Evolutionary conservation across 2,888 invertebrate species (phyloP).

Genomic region (Caenorhabditis sp.): DNA sequence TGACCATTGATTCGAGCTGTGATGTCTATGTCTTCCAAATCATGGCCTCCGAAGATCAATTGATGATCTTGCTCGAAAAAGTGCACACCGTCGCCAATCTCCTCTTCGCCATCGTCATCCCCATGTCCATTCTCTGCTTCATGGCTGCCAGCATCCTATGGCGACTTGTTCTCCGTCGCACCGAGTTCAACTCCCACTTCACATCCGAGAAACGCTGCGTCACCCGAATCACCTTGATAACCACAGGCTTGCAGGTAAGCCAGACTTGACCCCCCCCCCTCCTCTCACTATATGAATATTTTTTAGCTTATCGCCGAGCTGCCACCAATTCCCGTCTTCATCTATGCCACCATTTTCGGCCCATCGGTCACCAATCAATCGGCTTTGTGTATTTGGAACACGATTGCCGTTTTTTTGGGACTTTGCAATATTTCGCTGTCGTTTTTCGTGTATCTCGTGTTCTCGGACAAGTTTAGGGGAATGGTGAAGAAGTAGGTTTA

Average conservation of each 20-base stretch:
- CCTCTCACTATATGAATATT: too few relatives aligned
- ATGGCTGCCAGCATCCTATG: conserved; percentile 64
- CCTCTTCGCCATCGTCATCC: conserved; percentile 62
- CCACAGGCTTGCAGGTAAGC: conserved; percentile 54
- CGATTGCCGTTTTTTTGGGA: conserved; percentile 62
- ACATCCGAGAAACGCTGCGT: conserved; percentile 66
- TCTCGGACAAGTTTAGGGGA: conserved; percentile 63
- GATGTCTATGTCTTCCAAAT: conserved; percentile 50
- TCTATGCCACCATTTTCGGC: conserved; percentile 57
- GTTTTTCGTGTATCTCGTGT: conserved; percentile 65
- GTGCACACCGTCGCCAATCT: conserved; percentile 62
- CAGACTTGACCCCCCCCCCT: too few relatives aligned
- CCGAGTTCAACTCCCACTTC: conserved; percentile 47
- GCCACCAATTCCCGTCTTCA: conserved; percentile 62
- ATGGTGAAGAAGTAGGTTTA: conserved; percentile 56
- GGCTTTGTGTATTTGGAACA: conserved; percentile 47
- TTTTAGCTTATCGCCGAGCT: conserved; percentile 58
- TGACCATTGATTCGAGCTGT: conserved; percentile 46
- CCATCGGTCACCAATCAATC: conserved; percentile 45
- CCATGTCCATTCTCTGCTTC: conserved; percentile 63
- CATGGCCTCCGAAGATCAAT: conserved; percentile 51
- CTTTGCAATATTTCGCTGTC: conserved; percentile 68
- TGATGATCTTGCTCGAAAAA: conserved; percentile 55
- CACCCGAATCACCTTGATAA: conserved; percentile 68
- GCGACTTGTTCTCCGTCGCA: conserved; percentile 46